Base-by-base conservation (phyloP, 2,113 vertebrate genomes). In the Equus quagga region DNA sequence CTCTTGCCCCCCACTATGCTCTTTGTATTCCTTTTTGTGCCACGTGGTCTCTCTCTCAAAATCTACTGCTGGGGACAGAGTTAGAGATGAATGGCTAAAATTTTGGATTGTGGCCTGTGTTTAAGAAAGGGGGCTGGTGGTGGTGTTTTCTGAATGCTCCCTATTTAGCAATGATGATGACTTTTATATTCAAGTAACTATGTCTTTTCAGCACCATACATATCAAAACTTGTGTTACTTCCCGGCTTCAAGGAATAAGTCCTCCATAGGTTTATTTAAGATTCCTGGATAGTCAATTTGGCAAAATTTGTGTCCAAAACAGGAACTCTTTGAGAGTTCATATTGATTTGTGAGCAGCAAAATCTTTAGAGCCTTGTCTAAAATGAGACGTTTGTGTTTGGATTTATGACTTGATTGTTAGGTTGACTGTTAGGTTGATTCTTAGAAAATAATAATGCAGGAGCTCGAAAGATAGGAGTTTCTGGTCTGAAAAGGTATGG, bases 271-370 rank as follows among this genome's bases (percentile, higher is more conserved):
- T 8, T 92, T 85, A 70, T 70, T 33, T 86, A 94, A 95, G 54
- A 82, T 75, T 97, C 72, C 21, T 96, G 31, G 83, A 93, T 95
- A 97, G 58, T 81, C 58, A 93, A 1, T 62, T 46, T 89, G 79
- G 78, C 46, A 95, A 95, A 96, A 64, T 85, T 85, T 92, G 41
- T 65, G 94, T 84, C 78, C 46, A 46, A 92, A 94, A 67, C 89
- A 76, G 88, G 24, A 93, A 82, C 28, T 3, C 26, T 97, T 83
- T 86, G 56, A 88, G 80, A 84, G 79, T 64, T 90, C 65, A 62
- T 73, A 58, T 11, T 64, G 44, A 82, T 79, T 67, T 95, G 73
- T 86, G 56, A 96, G 26, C 49, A 92, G 28, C 72, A 78, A 72
- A 94, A 46, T 70, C 18, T 69, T 89, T 44, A 73, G 28, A 65